These are phyloP conservation scores for Pholis gunnellus DNA, from an alignment of 2,113 vertebrate genomes.

Conservation along the genomic window DNA sequence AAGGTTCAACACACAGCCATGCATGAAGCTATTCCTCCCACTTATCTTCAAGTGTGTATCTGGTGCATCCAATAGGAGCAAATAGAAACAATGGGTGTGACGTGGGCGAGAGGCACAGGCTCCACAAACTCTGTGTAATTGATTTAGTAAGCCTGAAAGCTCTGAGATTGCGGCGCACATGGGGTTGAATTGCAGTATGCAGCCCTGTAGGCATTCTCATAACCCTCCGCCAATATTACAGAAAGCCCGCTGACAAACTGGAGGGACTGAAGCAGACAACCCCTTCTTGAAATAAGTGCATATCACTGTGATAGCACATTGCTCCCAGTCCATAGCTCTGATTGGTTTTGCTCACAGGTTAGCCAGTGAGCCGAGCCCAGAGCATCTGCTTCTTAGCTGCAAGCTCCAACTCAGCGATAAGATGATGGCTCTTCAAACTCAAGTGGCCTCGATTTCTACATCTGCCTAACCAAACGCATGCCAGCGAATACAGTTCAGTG, in stretches of 20 bases:
- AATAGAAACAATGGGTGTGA: slow-evolving; percentile 60
- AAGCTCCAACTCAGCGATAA: slow-evolving; percentile 28
- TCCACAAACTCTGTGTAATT: slow-evolving; percentile 77
- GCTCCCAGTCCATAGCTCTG: slow-evolving; percentile 50
- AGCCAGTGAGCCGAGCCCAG: slow-evolving; percentile 33
- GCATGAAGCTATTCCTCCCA: slow-evolving; percentile 22
- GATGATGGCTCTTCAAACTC: slow-evolving; percentile 49
- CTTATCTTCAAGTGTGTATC: slow-evolving; percentile 44
- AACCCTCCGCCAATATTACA: slow-evolving; percentile 75
- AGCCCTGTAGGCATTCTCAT: slow-evolving; percentile 71
- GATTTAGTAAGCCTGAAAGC: slow-evolving; percentile 78
- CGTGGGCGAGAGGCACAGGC: slow-evolving; percentile 47
- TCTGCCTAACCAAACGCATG: slow-evolving; percentile 20
- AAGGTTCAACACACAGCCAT: slow-evolving; percentile 26
- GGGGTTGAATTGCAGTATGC: slow-evolving; percentile 67
- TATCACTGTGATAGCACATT: slow-evolving; percentile 61
- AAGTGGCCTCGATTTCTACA: slow-evolving; percentile 40
- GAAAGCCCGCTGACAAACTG: slow-evolving; percentile 60
- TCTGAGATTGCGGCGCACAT: slow-evolving; percentile 67
- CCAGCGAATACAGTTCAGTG: slow-evolving; percentile 45
- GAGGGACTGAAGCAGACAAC: slow-evolving; percentile 51
- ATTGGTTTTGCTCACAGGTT: slow-evolving; percentile 71
- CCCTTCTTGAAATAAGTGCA: slow-evolving; percentile 70
- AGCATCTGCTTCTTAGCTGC: slow-evolving; percentile 46
- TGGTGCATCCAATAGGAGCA: slow-evolving; percentile 26